phyloP scores from a whole-genome alignment of 2,888 invertebrate genomes.

The Strigamia maritima region DNA sequence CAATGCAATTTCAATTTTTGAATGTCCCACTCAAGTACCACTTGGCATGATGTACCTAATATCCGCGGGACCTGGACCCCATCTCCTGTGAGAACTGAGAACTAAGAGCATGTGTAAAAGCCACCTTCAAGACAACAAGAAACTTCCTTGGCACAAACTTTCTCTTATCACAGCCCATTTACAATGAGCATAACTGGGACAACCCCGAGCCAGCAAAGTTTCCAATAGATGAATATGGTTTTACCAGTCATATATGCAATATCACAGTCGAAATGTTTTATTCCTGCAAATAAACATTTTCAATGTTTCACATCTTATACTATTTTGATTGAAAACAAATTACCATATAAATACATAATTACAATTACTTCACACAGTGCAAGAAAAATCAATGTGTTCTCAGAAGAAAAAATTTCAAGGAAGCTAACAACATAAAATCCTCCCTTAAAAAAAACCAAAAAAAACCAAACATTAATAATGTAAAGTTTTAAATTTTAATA shows the following conservation, averaged over 20 bases:
- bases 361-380: neutral
- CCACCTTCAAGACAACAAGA: too few relatives aligned
- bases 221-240: neutral
- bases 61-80: too few relatives aligned
- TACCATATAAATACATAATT: neutral
- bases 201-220: neutral
- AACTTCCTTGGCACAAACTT: too few relatives aligned
- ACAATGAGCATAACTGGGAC: neutral
- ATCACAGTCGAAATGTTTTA: neutral
- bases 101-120: too few relatives aligned
- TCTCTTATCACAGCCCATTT: neutral
- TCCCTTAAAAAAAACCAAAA: neutral
- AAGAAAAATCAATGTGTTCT: neutral
- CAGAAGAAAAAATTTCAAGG: neutral
- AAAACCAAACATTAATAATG: neutral
- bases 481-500: neutral
- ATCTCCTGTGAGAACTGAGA: too few relatives aligned
- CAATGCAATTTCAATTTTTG: too few relatives aligned
- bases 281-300: neutral
- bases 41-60: too few relatives aligned
- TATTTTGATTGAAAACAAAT: neutral
- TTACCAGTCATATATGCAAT: neutral
- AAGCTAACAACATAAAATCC: neutral
- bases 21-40: too few relatives aligned
- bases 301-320: neutral